A percentile compares a stretch with the other conserved stretches of the same genome.
These are phyloP conservation scores for Clarias magur DNA, from an alignment of 2,113 vertebrate genomes.

Conservation along the genomic window DNA sequence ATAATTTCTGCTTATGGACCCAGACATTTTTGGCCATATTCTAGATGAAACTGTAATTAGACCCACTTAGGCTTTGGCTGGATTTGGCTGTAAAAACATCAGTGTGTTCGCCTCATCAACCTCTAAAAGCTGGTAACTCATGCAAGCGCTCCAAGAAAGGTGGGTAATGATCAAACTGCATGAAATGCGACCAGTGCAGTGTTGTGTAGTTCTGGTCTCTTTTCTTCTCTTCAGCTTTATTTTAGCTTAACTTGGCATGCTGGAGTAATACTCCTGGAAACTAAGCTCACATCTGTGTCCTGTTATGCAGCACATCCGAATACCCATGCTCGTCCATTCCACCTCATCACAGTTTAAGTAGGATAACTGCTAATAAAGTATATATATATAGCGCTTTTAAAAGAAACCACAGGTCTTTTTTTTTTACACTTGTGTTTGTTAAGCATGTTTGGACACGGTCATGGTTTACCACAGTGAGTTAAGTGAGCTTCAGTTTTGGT, in stretches of 20 bases:
- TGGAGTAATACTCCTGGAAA: conserved; percentile 34
- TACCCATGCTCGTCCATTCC: conserved; percentile 3
- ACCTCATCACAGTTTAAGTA: conserved; percentile 44
- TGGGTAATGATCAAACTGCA: conserved; percentile 22
- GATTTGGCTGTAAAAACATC: neutral
- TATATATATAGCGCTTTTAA: conserved; percentile 8
- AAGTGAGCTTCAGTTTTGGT: neutral
- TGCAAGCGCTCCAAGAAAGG: conserved; percentile 14
- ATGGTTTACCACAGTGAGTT: conserved; percentile 23
- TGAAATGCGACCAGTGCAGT: conserved; percentile 1
- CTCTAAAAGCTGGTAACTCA: conserved; percentile 28
- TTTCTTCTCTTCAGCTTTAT: conserved; percentile 26
- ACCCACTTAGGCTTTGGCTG: neutral
- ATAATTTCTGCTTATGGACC: too few relatives aligned
- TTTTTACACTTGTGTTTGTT: neutral
- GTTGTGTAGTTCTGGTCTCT: neutral
- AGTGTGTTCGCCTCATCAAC: neutral
- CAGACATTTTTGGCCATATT: too few relatives aligned
- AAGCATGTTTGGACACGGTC: neutral
- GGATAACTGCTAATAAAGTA: conserved; percentile 41
- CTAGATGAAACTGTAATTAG: neutral
- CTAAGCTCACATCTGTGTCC: conserved; percentile 57
- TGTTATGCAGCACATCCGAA: conserved; percentile 55
- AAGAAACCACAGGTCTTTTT: neutral
- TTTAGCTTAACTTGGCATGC: conserved; percentile 37